These are phyloP conservation scores for Scotopteryx bipunctaria DNA, from an alignment of 2,888 invertebrate species.

Conservation along the genomic window DNA sequence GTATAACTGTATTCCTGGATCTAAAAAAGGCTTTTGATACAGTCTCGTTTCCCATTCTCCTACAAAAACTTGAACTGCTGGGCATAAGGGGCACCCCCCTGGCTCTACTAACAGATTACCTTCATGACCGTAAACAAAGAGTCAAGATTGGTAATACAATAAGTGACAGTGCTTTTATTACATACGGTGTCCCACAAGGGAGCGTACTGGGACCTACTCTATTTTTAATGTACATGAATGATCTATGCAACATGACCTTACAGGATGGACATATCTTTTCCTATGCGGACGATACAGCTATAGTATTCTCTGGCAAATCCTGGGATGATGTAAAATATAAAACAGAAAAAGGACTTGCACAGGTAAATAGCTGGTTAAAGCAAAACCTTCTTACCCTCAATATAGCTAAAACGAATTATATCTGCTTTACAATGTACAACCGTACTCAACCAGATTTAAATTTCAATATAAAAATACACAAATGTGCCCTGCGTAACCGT, in stretches of 20 bases:
- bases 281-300: slow-evolving; percentile 12
- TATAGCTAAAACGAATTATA: neutral
- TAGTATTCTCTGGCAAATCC: slow-evolving; percentile 7
- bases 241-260: neutral
- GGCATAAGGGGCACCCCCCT: neutral
- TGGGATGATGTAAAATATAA: neutral
- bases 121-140: slow-evolving; percentile 4
- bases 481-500: neutral
- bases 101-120: slow-evolving; percentile 3
- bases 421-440: neutral
- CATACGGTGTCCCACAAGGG: neutral
- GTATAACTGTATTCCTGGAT: neutral
- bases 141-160: slow-evolving; percentile 2
- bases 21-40: neutral
- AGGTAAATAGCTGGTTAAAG: neutral
- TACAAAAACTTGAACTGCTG: neutral
- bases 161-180: neutral
- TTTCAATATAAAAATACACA: neutral
- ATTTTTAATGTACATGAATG: neutral
- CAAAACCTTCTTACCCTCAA: neutral
- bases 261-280: neutral
- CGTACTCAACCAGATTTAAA: neutral
- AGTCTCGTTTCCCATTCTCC: neutral
- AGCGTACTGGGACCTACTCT: neutral
- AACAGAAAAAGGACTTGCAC: neutral